phyloP scores from a whole-genome alignment of 1,140 invertebrate genomes.

The Drosophila nikananu region DNA sequence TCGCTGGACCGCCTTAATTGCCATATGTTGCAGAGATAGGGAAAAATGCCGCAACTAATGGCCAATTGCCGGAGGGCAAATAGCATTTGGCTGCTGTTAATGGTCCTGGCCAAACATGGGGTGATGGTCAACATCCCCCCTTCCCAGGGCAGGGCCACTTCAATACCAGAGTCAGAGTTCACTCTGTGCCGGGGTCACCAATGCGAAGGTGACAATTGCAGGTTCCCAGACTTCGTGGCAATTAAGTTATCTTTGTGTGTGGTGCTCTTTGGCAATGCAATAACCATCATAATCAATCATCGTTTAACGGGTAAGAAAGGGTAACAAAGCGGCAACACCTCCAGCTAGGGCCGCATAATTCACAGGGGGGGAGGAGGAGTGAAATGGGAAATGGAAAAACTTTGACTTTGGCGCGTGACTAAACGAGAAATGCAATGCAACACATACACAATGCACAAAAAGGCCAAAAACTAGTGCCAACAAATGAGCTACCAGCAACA shows the following conservation, averaged over 20 bases:
- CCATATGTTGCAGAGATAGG: slow-evolving; percentile 57
- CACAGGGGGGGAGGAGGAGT: slow-evolving; percentile 31
- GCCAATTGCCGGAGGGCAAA: slow-evolving; percentile 38
- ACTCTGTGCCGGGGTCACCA: slow-evolving; percentile 39
- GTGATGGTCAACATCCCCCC: slow-evolving; percentile 21
- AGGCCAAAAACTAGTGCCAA: slow-evolving; percentile 73
- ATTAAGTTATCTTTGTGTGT: slow-evolving; percentile 45
- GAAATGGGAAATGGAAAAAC: slow-evolving; percentile 56
- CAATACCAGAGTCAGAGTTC: slow-evolving; percentile 35
- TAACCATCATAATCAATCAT: slow-evolving; percentile 70
- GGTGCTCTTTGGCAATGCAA: slow-evolving; percentile 41
- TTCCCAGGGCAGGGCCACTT: slow-evolving; percentile 20
- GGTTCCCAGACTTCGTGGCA: slow-evolving; percentile 38
- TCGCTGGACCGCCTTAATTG: slow-evolving; percentile 35
- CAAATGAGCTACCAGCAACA: slow-evolving; percentile 27
- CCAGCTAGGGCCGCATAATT: slow-evolving; percentile 60
- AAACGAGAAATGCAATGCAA: slow-evolving; percentile 76
- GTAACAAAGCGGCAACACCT: slow-evolving; percentile 70
- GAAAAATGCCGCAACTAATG: slow-evolving; percentile 56
- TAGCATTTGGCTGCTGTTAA: slow-evolving; percentile 49
- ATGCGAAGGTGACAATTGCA: slow-evolving; percentile 43
- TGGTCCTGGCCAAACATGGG: slow-evolving; percentile 26
- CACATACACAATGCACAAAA: slow-evolving; percentile 58
- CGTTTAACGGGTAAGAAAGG: slow-evolving; percentile 56
- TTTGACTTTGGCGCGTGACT: slow-evolving; percentile 76